Conservation (phyloP, 2,888 invertebrate genomes). For the Tupiocoris notatus region DNA sequence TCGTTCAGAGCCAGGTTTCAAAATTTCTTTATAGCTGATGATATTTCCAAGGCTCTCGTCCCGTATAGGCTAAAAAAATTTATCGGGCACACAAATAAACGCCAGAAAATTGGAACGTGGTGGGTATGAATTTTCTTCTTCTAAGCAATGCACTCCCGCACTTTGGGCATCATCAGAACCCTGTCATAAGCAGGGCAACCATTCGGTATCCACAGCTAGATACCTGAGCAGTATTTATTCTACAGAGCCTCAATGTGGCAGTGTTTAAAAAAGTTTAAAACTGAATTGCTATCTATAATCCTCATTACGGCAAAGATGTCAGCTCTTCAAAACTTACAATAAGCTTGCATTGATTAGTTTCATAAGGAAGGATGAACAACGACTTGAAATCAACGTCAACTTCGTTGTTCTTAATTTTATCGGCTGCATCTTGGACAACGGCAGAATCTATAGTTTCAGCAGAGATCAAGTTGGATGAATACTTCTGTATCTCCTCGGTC, state of each 20-base stretch:
- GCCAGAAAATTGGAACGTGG: no score
- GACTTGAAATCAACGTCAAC: slow-evolving; percentile 25
- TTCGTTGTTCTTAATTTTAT: slow-evolving; percentile 8
- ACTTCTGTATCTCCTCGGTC: slow-evolving; percentile 5
- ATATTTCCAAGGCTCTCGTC: slow-evolving; percentile 22
- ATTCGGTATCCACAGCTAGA: no score
- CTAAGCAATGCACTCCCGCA: no score
- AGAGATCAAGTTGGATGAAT: slow-evolving; percentile 1
- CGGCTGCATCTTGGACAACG: neutral
- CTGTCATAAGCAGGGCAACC: no score
- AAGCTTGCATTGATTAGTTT: slow-evolving; percentile 11
- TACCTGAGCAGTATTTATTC: no score
- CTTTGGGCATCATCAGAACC: no score
- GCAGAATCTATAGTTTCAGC: slow-evolving; percentile 2
- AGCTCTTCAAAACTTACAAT: slow-evolving; percentile 19
- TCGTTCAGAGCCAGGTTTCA: slow-evolving; percentile 23
- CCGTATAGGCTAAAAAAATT: slow-evolving; percentile 17
- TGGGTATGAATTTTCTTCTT: no score
- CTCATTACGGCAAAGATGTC: no score
- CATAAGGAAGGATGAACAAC: slow-evolving; percentile 22
- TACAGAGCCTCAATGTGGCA: no score
- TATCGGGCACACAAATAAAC: no score
- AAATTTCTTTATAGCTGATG: slow-evolving; percentile 17
- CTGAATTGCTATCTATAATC: neutral
- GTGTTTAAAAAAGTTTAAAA: neutral